Evolutionary conservation across 2,113 vertebrate genomes (phyloP).

Genomic region (Colossoma macropomum): DNA sequence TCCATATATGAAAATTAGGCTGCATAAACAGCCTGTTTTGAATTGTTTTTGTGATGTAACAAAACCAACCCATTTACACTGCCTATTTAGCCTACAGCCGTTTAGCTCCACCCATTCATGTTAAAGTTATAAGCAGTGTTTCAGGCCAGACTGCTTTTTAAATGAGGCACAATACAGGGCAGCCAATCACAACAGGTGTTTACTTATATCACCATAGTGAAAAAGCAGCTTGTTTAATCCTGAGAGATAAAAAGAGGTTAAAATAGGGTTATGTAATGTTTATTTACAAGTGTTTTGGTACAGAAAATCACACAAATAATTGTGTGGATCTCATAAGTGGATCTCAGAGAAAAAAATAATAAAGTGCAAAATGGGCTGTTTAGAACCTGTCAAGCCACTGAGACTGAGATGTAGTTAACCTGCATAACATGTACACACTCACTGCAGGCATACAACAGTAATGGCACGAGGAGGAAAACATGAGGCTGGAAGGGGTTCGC

Average conservation of each 20-base stretch:
- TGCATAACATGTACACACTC: constrained; percentile 60
- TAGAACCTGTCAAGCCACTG: not conserved
- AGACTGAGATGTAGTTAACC: constrained; percentile 58
- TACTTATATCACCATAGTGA: not conserved
- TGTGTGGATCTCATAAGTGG: not conserved
- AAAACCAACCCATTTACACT: no score
- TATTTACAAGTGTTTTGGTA: constrained; percentile 44
- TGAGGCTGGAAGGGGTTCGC: constrained; percentile 49
- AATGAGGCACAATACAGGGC: not conserved
- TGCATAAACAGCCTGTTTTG: not conserved
- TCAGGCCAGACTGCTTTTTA: not conserved
- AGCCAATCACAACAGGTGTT: constrained; percentile 16
- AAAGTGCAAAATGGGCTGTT: constrained; percentile 59
- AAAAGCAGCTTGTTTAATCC: not conserved
- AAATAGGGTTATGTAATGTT: no score
- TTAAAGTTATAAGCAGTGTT: not conserved
- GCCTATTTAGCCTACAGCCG: no score
- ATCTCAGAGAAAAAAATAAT: not conserved
- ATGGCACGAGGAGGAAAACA: constrained; percentile 56
- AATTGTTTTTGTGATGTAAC: no score
- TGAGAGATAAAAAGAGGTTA: no score
- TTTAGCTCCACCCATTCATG: no score
- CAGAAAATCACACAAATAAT: constrained; percentile 37
- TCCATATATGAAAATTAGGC: not conserved
- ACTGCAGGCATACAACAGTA: constrained; percentile 52